Evolutionary conservation across 2,113 vertebrate species (phyloP).

Genomic region (Smithornis capensis): DNA sequence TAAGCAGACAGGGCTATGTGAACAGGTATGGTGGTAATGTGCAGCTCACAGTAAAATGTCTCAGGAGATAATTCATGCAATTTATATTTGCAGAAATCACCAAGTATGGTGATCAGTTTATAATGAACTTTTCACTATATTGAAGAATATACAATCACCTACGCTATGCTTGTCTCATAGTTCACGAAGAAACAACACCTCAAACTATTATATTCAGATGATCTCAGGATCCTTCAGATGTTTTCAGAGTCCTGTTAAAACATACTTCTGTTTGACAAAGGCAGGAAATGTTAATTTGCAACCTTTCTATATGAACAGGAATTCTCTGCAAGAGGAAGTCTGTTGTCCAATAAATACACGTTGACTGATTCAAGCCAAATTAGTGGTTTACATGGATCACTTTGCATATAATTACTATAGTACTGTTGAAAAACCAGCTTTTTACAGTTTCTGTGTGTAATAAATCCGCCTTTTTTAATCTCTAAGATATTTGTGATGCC

Average conservation of each 20-base stretch:
- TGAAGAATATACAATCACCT: conserved; percentile 36
- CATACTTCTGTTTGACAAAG: conserved; percentile 48
- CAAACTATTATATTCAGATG: conserved; percentile 35
- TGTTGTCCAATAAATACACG: conserved; percentile 48
- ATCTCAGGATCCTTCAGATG: conserved; percentile 56
- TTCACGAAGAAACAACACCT: conserved; percentile 35
- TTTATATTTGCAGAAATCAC: conserved; percentile 9
- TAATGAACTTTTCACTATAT: background rate
- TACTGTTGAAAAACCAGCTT: conserved; percentile 31
- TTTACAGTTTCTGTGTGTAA: conserved; percentile 23
- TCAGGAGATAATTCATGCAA: background rate
- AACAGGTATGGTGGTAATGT: background rate
- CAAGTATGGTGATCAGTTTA: background rate
- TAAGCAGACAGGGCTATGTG: background rate
- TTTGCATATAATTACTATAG: conserved; percentile 55
- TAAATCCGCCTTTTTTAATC: background rate
- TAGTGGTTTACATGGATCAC: conserved; percentile 31
- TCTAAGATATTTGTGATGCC: background rate
- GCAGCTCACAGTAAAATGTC: background rate
- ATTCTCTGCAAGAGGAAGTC: conserved; percentile 47
- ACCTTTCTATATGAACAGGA: conserved; percentile 39
- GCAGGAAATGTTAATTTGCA: conserved; percentile 60
- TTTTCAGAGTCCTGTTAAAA: conserved; percentile 54
- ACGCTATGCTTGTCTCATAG: background rate
- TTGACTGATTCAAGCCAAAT: conserved; percentile 46